Conservation (phyloP, 2,888 invertebrate species). For the Nasonia oneida region DNA sequence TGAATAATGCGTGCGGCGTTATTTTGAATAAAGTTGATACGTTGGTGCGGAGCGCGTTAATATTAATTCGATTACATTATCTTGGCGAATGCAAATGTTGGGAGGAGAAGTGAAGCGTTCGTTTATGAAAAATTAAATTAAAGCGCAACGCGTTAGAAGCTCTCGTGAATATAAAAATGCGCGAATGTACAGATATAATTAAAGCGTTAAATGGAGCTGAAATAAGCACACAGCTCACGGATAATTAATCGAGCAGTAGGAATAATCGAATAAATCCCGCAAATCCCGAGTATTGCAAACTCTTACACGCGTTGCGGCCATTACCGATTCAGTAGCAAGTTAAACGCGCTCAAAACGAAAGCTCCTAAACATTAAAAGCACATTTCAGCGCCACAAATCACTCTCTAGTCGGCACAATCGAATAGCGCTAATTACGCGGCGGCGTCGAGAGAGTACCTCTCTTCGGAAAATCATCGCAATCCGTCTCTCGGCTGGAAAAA, state of each 20-base stretch:
- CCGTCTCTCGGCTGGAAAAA: neutral
- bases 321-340: too few relatives aligned
- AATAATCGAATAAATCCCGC: neutral
- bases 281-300: neutral
- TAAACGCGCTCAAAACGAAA: too few relatives aligned
- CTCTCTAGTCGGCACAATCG: neutral
- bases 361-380: neutral
- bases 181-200: too few relatives aligned
- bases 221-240: too few relatives aligned
- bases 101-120: neutral
- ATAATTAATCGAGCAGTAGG: neutral
- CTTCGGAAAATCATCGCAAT: slow-evolving; percentile 16
- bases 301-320: neutral
- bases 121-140: too few relatives aligned
- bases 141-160: too few relatives aligned
- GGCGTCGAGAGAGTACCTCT: neutral
- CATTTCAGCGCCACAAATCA: neutral
- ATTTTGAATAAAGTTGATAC: neutral
- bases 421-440: slow-evolving; percentile 34
- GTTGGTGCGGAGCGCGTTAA: neutral
- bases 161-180: too few relatives aligned
- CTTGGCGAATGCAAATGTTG: too few relatives aligned
- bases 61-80: neutral
- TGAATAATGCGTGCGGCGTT: neutral
- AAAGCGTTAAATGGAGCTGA: too few relatives aligned